Conservation (phyloP, 2,113 vertebrate species). For the Percopsis transmontana region DNA sequence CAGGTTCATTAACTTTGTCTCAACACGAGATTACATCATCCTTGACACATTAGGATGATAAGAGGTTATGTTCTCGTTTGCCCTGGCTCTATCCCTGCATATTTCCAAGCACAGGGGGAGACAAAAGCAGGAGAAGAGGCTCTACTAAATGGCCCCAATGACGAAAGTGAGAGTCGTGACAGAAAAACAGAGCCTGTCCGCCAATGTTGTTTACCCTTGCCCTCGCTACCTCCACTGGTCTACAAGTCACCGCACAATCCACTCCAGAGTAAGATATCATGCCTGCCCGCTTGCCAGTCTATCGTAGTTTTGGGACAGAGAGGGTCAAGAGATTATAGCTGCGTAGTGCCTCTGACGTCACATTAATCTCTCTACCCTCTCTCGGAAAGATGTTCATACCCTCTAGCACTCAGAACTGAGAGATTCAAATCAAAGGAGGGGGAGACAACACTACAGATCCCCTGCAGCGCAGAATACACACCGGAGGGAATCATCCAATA, state of each 20-base stretch:
- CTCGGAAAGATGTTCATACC: constrained; percentile 21
- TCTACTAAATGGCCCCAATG: constrained; percentile 34
- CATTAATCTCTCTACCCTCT: constrained; percentile 23
- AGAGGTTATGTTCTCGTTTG: constrained; percentile 29
- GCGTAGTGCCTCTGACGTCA: constrained; percentile 9
- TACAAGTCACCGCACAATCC: constrained; percentile 19
- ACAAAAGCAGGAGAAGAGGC: constrained; percentile 31
- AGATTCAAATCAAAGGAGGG: constrained; percentile 41
- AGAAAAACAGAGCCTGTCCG: constrained; percentile 33
- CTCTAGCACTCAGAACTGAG: constrained; percentile 20
- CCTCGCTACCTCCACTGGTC: constrained; percentile 16
- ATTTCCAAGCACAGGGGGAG: constrained; percentile 40
- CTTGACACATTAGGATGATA: constrained; percentile 21
- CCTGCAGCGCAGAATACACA: neutral
- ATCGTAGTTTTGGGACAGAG: constrained; percentile 12
- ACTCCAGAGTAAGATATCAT: constrained; percentile 15
- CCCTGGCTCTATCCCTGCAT: constrained; percentile 35
- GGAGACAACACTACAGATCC: constrained; percentile 20
- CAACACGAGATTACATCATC: constrained; percentile 37
- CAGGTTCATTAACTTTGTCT: neutral
- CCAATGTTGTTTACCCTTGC: constrained; percentile 39
- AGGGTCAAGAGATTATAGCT: constrained; percentile 13
- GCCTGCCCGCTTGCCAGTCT: constrained; percentile 12
- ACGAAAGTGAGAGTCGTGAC: constrained; percentile 22
- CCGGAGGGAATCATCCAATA: neutral